Conservation (phyloP, 2,797 vertebrate genomes). For the Mus minutoides region DNA sequence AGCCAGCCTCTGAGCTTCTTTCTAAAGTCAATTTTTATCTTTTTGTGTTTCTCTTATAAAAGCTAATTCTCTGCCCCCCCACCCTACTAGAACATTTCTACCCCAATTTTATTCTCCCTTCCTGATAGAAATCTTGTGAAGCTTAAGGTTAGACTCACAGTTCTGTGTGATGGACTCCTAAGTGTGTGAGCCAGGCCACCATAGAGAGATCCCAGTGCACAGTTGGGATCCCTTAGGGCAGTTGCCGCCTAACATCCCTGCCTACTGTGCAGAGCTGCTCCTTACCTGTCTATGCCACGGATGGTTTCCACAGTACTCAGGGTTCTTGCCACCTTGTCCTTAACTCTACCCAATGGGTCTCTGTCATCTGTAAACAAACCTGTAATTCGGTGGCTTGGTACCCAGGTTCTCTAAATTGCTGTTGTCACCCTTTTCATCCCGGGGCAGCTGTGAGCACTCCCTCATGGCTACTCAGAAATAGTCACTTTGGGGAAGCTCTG, state of each 20-base stretch:
- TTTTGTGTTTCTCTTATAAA: not conserved
- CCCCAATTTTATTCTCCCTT: not conserved
- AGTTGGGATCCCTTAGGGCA: no score
- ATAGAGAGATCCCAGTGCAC: accelerated
- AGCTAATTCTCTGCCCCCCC: not conserved
- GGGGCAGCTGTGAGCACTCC: no score
- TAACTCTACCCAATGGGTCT: not conserved
- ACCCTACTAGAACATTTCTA: not conserved
- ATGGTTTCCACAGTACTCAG: not conserved
- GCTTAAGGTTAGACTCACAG: not conserved
- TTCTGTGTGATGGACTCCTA: no score
- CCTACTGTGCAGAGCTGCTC: not conserved
- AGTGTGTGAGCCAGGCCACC: accelerated
- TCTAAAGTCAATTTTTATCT: not conserved
- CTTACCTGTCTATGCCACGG: not conserved
- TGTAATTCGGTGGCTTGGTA: not conserved
- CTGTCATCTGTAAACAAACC: not conserved
- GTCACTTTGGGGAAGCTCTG: not conserved
- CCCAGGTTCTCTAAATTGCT: not conserved
- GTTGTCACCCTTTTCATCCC: accelerated
- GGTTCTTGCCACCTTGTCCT: not conserved
- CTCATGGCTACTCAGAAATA: not conserved
- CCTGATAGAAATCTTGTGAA: not conserved
- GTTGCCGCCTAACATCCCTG: accelerated
- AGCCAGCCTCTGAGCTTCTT: not conserved